Evolutionary conservation across 2,888 invertebrate species (phyloP).

Genomic region (Reticulitermes lucifugus): DNA sequence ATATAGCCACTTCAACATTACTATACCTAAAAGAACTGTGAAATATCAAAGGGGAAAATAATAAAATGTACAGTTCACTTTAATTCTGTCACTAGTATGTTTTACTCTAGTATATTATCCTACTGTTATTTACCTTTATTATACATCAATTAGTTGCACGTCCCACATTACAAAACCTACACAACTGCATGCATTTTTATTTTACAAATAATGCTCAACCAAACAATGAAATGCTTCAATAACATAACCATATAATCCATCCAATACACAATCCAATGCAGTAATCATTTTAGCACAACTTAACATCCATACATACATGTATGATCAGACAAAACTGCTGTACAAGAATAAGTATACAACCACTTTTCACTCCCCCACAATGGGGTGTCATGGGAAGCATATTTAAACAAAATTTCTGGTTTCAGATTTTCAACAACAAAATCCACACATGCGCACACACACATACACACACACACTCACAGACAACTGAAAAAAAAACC

Average conservation of each 20-base stretch:
- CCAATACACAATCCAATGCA: not conserved
- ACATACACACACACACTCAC: too few relatives aligned
- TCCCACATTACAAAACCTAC: not conserved
- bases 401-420: too few relatives aligned
- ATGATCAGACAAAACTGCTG: not conserved
- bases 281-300: not conserved
- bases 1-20: not conserved
- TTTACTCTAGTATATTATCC: not conserved
- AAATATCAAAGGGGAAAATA: not conserved
- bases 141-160: not conserved
- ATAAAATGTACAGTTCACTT: not conserved
- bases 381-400: too few relatives aligned
- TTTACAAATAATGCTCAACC: not conserved
- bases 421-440: too few relatives aligned
- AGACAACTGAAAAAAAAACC: too few relatives aligned
- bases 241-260: not conserved
- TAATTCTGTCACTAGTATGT: not conserved
- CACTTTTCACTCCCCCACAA: not conserved
- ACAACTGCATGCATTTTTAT: not conserved
- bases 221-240: not conserved
- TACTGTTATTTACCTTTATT: not conserved
- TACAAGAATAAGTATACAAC: not conserved
- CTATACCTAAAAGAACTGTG: not conserved
- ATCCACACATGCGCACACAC: too few relatives aligned
- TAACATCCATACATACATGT: not conserved